Evolutionary conservation across 2,888 invertebrate species (phyloP).

Genomic region (Stenolophus ochropezus): DNA sequence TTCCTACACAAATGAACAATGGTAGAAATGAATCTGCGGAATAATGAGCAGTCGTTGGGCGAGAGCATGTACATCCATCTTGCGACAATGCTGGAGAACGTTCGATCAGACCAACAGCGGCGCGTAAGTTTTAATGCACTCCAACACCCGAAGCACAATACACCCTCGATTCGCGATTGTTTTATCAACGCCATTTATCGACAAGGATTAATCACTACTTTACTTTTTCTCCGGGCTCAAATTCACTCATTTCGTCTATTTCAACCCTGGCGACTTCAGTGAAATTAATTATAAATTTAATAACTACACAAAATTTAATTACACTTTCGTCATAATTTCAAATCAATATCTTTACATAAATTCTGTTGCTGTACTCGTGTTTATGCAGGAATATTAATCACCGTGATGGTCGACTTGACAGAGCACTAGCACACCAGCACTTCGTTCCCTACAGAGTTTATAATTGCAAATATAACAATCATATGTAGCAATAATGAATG

Average conservation of each 20-base stretch:
- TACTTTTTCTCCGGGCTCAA: background rate
- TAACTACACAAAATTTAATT: background rate
- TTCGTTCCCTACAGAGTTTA: no score
- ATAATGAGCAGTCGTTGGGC: background rate
- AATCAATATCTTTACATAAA: background rate
- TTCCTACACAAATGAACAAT: background rate
- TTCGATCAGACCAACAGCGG: conserved; percentile 4
- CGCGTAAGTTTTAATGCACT: background rate
- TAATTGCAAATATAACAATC: no score
- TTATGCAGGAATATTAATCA: background rate
- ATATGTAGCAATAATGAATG: no score
- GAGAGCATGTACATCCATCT: background rate
- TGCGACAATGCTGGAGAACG: background rate
- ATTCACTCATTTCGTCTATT: background rate
- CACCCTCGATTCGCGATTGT: conserved; percentile 33
- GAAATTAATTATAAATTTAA: background rate
- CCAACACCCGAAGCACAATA: conserved; percentile 6
- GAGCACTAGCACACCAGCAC: no score
- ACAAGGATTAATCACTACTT: conserved; percentile 1
- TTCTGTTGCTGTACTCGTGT: background rate
- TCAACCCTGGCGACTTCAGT: background rate
- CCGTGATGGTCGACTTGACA: no score
- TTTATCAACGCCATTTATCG: conserved; percentile 37
- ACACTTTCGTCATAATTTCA: background rate
- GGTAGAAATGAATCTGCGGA: background rate